Conservation (phyloP, 2,113 vertebrate species). For the Pseudorasbora parva region DNA sequence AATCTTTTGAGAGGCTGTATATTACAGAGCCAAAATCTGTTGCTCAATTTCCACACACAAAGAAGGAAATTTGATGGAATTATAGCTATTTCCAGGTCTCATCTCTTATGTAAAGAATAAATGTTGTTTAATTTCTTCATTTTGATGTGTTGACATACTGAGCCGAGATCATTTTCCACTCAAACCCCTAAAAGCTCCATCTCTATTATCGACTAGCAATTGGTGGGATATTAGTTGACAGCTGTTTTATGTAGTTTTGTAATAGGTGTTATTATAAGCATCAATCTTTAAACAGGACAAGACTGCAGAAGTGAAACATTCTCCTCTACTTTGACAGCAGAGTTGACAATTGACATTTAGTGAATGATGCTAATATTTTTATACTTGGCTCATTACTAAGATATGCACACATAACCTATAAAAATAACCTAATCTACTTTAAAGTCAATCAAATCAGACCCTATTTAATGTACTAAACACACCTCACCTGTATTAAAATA, state of each 20-base stretch:
- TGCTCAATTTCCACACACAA: constrained; percentile 77
- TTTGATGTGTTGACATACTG: constrained; percentile 19
- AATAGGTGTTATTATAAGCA: constrained; percentile 1
- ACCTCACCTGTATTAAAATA: background rate
- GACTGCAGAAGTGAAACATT: constrained; percentile 7
- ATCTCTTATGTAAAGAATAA: constrained; percentile 65
- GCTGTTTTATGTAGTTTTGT: constrained; percentile 31
- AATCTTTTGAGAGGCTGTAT: constrained; percentile 72
- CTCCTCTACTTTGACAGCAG: background rate
- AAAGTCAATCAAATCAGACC: background rate
- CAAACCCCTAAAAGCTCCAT: background rate
- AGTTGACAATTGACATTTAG: too few relatives aligned
- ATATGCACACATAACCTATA: background rate
- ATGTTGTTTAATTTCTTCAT: constrained; percentile 68
- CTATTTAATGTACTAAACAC: background rate
- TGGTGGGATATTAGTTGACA: constrained; percentile 28
- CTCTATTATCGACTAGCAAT: constrained; percentile 33
- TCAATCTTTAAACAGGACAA: constrained; percentile 4
- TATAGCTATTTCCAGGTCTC: constrained; percentile 79
- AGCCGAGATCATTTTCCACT: constrained; percentile 40
- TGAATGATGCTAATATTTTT: background rate
- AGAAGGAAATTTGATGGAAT: constrained; percentile 76
- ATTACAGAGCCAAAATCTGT: constrained; percentile 75
- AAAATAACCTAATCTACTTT: background rate
- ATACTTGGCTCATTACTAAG: background rate